Evolutionary conservation across 1,140 invertebrate species (phyloP).

Genomic region (Lysiphlebus fabarum): DNA sequence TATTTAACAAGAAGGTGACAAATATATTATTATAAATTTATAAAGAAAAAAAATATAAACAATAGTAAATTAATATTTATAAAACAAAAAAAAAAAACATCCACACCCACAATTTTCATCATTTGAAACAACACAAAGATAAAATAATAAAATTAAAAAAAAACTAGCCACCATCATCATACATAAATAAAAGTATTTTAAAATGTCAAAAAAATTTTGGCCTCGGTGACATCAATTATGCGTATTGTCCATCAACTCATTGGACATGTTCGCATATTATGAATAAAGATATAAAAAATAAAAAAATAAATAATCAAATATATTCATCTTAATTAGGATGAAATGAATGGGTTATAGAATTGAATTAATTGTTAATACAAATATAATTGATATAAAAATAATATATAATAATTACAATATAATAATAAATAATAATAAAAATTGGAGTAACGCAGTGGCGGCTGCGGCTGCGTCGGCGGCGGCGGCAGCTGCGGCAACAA

Average conservation of each 20-base stretch:
- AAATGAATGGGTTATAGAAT: constrained; percentile 25
- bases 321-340: background rate
- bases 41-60: constrained; percentile 13
- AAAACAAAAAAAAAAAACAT: constrained; percentile 10
- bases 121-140: no score
- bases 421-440: background rate
- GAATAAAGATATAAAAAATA: constrained; percentile 1
- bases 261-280: constrained; percentile 10
- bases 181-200: background rate
- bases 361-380: constrained; percentile 1
- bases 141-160: no score
- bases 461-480: constrained; percentile 28
- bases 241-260: constrained; percentile 4
- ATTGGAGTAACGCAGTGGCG: constrained; percentile 24
- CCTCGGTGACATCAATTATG: constrained; percentile 16
- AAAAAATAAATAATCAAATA: no score
- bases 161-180: no score
- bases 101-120: no score
- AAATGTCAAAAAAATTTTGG: constrained; percentile 7
- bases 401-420: background rate
- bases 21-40: constrained; percentile 7
- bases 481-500: constrained; percentile 27
- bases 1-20: constrained; percentile 10
- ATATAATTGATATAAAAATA: background rate
- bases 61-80: constrained; percentile 14